phyloP scores from a whole-genome alignment of 1,140 invertebrate genomes.

The Brachionus plicatilis region DNA sequence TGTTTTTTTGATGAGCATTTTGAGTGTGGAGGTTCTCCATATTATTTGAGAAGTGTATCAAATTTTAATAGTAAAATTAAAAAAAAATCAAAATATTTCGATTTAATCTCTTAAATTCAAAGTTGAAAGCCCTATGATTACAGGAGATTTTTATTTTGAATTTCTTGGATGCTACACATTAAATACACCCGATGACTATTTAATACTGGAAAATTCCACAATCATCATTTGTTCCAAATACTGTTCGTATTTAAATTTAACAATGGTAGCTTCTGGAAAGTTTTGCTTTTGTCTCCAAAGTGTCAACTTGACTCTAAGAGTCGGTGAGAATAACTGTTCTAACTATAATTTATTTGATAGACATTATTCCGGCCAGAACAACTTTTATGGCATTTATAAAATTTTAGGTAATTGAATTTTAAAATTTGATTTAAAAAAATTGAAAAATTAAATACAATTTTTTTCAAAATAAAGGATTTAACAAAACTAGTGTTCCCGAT shows the following conservation, averaged over 20 bases:
- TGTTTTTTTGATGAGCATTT: not conserved
- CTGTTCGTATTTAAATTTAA: not conserved
- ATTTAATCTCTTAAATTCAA: not conserved
- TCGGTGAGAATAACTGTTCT: not conserved
- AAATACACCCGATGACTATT: not conserved
- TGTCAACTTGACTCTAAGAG: not conserved
- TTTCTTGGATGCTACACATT: not conserved
- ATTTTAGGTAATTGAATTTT: not conserved
- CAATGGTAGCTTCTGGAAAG: not conserved
- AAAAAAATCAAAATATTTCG: not conserved
- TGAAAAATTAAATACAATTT: not conserved
- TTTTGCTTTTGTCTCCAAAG: not conserved
- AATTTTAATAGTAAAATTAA: not conserved
- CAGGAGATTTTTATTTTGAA: not conserved
- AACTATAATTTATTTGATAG: not conserved
- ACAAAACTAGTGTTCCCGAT: not conserved
- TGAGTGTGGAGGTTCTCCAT: not conserved
- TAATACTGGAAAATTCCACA: not conserved
- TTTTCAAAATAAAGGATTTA: not conserved
- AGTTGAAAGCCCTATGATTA: not conserved
- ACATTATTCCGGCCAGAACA: not conserved
- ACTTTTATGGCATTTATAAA: not conserved
- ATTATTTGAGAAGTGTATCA: not conserved
- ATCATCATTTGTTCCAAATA: not conserved
- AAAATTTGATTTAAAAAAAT: not conserved